Percentiles rank a stretch among this genome's conserved stretches.
phyloP scores from a whole-genome alignment of 2,797 vertebrate genomes.

The Sebastes trivittatus region DNA sequence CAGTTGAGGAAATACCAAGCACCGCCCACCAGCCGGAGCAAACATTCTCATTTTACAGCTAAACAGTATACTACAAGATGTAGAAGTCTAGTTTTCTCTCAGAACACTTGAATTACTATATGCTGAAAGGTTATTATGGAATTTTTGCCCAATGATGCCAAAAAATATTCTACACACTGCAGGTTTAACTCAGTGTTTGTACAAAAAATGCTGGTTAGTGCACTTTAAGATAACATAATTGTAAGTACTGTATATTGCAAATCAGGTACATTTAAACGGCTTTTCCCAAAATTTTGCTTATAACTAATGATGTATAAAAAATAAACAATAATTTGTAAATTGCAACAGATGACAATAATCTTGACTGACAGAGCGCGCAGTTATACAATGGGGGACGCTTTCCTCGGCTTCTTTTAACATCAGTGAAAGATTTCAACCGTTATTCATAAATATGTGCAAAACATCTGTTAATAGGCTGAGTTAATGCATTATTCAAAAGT shows the following conservation, averaged over 20 bases:
- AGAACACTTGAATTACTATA: too few relatives aligned
- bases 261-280: background rate
- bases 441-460: slow-evolving; percentile 30
- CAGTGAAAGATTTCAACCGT: slow-evolving; percentile 2
- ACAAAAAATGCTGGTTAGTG: background rate
- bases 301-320: background rate
- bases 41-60: too few relatives aligned
- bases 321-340: background rate
- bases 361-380: background rate
- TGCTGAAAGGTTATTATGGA: too few relatives aligned
- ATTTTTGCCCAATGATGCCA: too few relatives aligned
- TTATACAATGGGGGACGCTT: background rate
- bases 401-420: background rate
- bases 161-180: too few relatives aligned
- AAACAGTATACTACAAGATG: too few relatives aligned
- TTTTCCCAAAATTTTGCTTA: background rate
- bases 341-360: background rate
- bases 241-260: background rate
- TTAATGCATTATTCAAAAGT: slow-evolving; percentile 50
- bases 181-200: too few relatives aligned
- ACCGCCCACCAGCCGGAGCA: too few relatives aligned
- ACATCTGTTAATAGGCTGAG: slow-evolving; percentile 36
- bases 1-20: too few relatives aligned
- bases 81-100: too few relatives aligned
- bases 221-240: background rate